phyloP scores from a whole-genome alignment of 2,888 invertebrate species.

The Galeruca laticollis region DNA sequence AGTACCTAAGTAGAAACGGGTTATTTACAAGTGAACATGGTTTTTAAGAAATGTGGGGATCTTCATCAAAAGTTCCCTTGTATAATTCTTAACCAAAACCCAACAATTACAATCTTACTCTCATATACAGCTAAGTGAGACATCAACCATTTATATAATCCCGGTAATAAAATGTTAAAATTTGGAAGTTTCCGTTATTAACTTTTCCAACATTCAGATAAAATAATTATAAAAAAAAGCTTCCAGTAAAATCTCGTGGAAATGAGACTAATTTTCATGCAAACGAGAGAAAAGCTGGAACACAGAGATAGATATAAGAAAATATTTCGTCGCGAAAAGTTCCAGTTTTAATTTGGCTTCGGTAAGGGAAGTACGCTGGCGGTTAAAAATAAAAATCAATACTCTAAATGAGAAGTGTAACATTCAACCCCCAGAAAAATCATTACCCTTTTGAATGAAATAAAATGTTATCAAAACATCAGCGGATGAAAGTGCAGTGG shows the following conservation, averaged over 20 bases:
- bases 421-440: constrained; percentile 20
- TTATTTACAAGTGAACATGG: too few species aligned
- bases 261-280: constrained; percentile 51
- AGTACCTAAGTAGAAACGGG: too few species aligned
- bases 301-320: constrained; percentile 61
- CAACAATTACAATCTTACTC: too few species aligned
- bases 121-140: too few species aligned
- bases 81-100: too few species aligned
- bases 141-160: too few species aligned
- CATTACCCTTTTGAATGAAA: background rate
- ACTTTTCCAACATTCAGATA: background rate
- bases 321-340: constrained; percentile 59
- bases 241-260: background rate
- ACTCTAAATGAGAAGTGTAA: constrained; percentile 29
- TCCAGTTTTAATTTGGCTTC: constrained; percentile 65
- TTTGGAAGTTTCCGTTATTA: background rate
- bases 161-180: too few species aligned
- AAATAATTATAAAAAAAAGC: background rate
- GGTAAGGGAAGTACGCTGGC: constrained; percentile 52
- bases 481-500: constrained; percentile 7
- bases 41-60: too few species aligned
- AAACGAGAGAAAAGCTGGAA: constrained; percentile 53
- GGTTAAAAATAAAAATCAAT: constrained; percentile 52
- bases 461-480: constrained; percentile 14
- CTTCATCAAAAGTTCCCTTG: too few species aligned